Evolutionary conservation across 2,888 invertebrate genomes (phyloP), one percentile per base, ranked within the genome.

Genomic region (Cordylochernes scorpioides): DNA sequence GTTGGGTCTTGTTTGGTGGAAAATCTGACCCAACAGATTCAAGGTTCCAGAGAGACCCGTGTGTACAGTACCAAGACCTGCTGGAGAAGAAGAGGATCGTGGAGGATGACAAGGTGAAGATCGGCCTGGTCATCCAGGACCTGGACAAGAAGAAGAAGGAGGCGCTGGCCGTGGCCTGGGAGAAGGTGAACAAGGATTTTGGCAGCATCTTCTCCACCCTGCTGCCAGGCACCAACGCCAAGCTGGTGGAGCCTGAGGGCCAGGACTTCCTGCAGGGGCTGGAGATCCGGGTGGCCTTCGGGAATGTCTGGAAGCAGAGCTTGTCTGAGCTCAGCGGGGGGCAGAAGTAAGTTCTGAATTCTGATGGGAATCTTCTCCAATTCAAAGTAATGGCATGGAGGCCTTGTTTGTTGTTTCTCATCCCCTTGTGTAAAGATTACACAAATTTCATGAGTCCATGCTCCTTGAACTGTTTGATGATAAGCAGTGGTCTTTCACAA

Each of bases 291-390:
- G 39, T 44, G 5, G 78, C 75, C 2, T 78, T 97, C 55, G 84
- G 84, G 47, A 68, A 68, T 36, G 63, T 74, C 3, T 94, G 88
- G 86, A 97, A 97, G 54, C 91, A 94, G 39, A 80, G 80, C 3
- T 62, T 97, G 32, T 70, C 70, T 34, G 97, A 97, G 59, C 61
- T 99, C 42, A 88, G 88, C 36, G 97, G 97, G 35, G 97, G 94
- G 1, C 88, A 91, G 56, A 65, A 84, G 43, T 86, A 34, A 36
- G 22, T 17, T 15, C 10, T 15, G 9, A 19, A 10, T 19, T 19
- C 10, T 2, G 9, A 19, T 19, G 10, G 9, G 9, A 19, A n/a
- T n/a, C n/a, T n/a, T n/a, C n/a, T n/a, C n/a, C n/a, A n/a, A n/a
- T n/a, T n/a, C n/a, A n/a, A n/a, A n/a, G n/a, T n/a, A n/a, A n/a